Conservation (phyloP, 2,113 vertebrate genomes). For the Menidia beryllina region DNA sequence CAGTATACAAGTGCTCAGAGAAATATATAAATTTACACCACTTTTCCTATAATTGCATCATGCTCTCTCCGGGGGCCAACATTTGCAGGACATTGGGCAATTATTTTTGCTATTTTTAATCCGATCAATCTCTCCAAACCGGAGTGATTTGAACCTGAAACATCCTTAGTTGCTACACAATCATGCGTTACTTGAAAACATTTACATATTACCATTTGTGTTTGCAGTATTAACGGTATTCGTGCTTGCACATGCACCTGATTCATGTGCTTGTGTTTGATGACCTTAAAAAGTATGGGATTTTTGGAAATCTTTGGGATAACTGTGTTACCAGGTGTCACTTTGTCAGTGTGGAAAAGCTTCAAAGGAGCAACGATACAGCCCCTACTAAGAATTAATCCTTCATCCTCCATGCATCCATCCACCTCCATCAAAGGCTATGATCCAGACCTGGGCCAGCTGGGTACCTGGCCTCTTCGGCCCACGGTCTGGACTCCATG, state of each 20-base stretch:
- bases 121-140: no score
- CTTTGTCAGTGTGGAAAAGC: slow-evolving; percentile 52
- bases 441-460: slow-evolving; percentile 1
- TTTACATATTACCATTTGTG: not conserved
- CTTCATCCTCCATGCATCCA: slow-evolving; percentile 3
- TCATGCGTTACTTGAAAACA: not conserved
- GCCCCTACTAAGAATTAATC: slow-evolving; percentile 24
- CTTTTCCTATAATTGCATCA: no score
- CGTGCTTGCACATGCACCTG: not conserved
- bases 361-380: slow-evolving; percentile 52
- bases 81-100: not conserved
- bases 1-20: no score
- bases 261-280: slow-evolving; percentile 8
- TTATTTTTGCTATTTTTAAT: not conserved
- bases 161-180: not conserved
- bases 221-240: not conserved
- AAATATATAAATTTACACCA: no score
- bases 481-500: slow-evolving; percentile 37
- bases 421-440: slow-evolving; percentile 26
- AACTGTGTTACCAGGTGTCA: slow-evolving; percentile 47
- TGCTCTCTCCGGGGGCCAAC: no score
- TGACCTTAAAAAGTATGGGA: not conserved
- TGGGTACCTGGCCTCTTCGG: slow-evolving; percentile 42
- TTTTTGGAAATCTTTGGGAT: slow-evolving; percentile 22
- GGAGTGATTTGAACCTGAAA: not conserved